Evolutionary conservation across 2,797 vertebrate species (phyloP).

Genomic region (Australoheros facetus): DNA sequence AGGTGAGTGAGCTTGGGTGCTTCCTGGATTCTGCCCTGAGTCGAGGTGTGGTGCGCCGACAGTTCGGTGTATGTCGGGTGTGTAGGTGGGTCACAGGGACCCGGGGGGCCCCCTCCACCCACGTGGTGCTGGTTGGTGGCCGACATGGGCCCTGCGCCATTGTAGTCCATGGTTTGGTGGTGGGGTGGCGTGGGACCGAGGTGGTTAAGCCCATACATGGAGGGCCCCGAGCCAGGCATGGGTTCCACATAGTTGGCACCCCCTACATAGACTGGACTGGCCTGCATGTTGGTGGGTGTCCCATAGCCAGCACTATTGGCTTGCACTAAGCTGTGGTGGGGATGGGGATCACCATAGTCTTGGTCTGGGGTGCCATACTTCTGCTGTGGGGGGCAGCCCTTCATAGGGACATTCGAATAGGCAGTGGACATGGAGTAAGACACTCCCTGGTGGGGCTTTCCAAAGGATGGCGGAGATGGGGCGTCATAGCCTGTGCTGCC

Average conservation of each 20-base stretch:
- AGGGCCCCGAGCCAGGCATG: conserved; percentile 89
- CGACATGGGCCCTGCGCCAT: conserved; percentile 84
- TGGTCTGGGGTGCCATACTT: conserved; percentile 89
- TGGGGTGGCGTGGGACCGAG: conserved; percentile 90
- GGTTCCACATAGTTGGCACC: conserved; percentile 91
- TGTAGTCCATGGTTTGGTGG: conserved; percentile 94
- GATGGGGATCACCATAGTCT: conserved; percentile 86
- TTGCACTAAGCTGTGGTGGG: conserved; percentile 88
- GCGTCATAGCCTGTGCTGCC: conserved; percentile 87
- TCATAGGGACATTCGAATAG: conserved; percentile 91
- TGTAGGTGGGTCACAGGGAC: conserved; percentile 89
- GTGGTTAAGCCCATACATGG: conserved; percentile 95
- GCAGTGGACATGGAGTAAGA: conserved; percentile 90
- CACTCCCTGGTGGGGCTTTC: conserved; percentile 92
- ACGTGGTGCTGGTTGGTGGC: conserved; percentile 90
- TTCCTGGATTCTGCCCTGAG: conserved; percentile 99
- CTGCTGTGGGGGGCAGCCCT: conserved; percentile 91
- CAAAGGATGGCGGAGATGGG: conserved; percentile 92
- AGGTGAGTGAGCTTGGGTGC: conserved; percentile 99
- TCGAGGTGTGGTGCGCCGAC: conserved; percentile 90
- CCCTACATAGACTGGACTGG: conserved; percentile 92
- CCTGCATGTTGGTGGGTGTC: conserved; percentile 85
- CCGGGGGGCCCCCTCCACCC: conserved; percentile 72
- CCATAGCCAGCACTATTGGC: conserved; percentile 89
- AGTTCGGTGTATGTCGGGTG: conserved; percentile 92